A percentile compares a stretch with the other conserved stretches of the same genome.
phyloP scores from a whole-genome alignment of 92 coral and sea anemone species.

The Bergia puertoricense region DNA sequence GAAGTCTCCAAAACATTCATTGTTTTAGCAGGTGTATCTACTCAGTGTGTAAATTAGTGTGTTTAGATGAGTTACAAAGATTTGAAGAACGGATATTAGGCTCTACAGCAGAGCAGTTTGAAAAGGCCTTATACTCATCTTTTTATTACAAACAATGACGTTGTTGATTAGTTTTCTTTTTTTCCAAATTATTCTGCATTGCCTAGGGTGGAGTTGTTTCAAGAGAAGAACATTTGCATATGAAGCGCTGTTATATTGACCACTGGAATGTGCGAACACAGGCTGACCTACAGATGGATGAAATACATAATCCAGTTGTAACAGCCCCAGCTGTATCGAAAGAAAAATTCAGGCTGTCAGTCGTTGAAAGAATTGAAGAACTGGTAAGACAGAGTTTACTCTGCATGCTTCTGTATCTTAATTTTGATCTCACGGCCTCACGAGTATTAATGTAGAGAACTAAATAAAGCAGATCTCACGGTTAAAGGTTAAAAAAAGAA shows the following conservation, averaged over 20 bases:
- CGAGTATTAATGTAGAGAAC: too few species aligned
- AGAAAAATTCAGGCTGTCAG: constrained; percentile 1
- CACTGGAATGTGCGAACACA: constrained; percentile 6
- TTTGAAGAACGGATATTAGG: too few species aligned
- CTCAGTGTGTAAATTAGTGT: too few species aligned
- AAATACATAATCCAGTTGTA: neutral
- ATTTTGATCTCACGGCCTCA: neutral
- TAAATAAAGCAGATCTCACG: too few species aligned
- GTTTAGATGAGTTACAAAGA: too few species aligned
- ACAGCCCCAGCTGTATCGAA: neutral
- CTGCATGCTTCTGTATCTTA: neutral
- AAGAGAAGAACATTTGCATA: neutral
- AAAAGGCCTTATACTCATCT: neutral
- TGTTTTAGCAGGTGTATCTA: too few species aligned
- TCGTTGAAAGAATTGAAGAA: constrained; percentile 3
- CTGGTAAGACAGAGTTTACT: neutral
- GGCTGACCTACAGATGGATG: neutral
- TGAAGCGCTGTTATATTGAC: constrained; percentile 1
- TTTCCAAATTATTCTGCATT: neutral
- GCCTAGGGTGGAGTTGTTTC: neutral
- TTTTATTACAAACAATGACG: neutral
- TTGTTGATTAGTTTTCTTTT: neutral
- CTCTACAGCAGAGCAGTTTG: too few species aligned
- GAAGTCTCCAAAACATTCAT: too few species aligned
- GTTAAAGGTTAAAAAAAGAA: too few species aligned